Conservation (phyloP, 2,888 invertebrate species). For the Dynastes maya region DNA sequence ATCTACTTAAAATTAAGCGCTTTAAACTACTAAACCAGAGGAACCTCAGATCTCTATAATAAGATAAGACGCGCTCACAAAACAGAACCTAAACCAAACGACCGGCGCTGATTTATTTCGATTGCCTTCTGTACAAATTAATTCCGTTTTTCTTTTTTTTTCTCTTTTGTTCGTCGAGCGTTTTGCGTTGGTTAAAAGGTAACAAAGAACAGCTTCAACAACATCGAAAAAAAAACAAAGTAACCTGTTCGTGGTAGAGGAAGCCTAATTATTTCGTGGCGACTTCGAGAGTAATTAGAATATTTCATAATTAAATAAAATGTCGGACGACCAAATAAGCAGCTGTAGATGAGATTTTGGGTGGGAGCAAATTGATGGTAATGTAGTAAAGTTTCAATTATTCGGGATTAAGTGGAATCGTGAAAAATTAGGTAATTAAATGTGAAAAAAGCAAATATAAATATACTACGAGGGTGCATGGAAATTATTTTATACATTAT, state of each 20-base stretch:
- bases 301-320: slow-evolving; percentile 45
- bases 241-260: neutral
- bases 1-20: slow-evolving; percentile 20
- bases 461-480: too few relatives aligned
- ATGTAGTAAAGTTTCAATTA: too few relatives aligned
- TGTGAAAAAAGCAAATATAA: too few relatives aligned
- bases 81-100: slow-evolving; percentile 9
- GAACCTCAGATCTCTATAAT: slow-evolving; percentile 12
- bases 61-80: slow-evolving; percentile 1
- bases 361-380: too few relatives aligned
- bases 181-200: too few relatives aligned
- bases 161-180: neutral
- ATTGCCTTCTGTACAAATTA: slow-evolving; percentile 48
- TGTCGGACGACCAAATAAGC: slow-evolving; percentile 7
- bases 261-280: slow-evolving; percentile 18
- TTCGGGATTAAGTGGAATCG: too few relatives aligned
- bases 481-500: too few relatives aligned
- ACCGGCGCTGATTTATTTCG: slow-evolving; percentile 52
- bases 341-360: too few relatives aligned
- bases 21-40: neutral
- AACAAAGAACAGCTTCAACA: neutral
- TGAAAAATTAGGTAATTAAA: too few relatives aligned
- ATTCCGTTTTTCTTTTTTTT: slow-evolving; percentile 32
- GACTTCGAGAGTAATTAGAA: slow-evolving; percentile 38
- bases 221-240: neutral